phyloP scores from a whole-genome alignment of 2,888 invertebrate species.

The Drosophila imparisetae region DNA sequence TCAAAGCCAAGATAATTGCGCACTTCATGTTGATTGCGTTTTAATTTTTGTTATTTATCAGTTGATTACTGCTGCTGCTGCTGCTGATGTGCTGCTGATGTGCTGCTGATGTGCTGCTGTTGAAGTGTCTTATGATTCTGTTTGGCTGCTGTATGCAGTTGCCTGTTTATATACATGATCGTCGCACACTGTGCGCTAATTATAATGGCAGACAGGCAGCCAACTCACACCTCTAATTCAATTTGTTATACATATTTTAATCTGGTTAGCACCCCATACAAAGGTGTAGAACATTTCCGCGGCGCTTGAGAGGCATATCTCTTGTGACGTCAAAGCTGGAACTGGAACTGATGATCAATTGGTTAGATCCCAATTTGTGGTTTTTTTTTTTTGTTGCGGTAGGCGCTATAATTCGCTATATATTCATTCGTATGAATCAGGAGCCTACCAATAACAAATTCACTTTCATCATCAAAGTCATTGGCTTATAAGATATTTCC shows the following conservation, averaged over 20 bases:
- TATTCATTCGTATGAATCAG: conserved; percentile 40
- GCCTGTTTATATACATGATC: conserved; percentile 56
- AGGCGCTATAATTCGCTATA: conserved; percentile 42
- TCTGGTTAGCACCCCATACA: conserved; percentile 53
- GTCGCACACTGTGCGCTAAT: conserved; percentile 60
- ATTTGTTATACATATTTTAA: conserved; percentile 46
- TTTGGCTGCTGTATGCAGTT: conserved; percentile 10
- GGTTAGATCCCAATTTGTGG: conserved; percentile 36
- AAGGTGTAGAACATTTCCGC: conserved; percentile 55
- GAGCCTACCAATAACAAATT: not conserved
- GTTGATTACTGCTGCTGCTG: not conserved
- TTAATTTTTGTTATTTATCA: conserved; percentile 4
- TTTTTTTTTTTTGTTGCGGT: conserved; percentile 56
- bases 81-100: not conserved
- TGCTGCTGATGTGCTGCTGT: conserved; percentile 42
- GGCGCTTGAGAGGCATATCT: conserved; percentile 19
- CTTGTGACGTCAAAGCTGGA: conserved; percentile 50
- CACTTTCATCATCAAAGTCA: not conserved
- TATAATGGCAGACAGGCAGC: conserved; percentile 56
- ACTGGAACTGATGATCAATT: conserved; percentile 17
- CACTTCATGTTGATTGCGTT: conserved; percentile 47
- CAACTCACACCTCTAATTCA: conserved; percentile 52
- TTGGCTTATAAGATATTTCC: not conserved
- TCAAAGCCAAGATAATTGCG: conserved; percentile 21
- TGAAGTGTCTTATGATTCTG: conserved; percentile 62